Evolutionary conservation across 2,113 vertebrate genomes (phyloP).

Genomic region (Sula dactylatra): DNA sequence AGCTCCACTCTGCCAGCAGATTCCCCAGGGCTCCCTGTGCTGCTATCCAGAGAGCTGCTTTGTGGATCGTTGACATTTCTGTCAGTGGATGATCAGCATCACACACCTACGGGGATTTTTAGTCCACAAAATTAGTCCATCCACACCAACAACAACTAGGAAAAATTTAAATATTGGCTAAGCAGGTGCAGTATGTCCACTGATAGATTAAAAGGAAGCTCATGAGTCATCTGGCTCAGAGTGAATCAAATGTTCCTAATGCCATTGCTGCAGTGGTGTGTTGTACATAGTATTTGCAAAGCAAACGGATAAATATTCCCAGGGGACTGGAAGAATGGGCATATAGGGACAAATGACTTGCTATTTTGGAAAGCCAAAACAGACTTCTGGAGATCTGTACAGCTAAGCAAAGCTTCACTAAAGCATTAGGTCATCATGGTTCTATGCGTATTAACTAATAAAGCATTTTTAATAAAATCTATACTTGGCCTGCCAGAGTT

Average conservation of each 20-base stretch:
- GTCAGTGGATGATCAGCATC: not conserved
- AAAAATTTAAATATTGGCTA: not conserved
- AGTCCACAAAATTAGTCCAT: not conserved
- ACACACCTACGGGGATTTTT: not conserved
- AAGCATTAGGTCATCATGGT: not conserved
- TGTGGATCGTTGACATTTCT: not conserved
- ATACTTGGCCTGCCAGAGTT: not conserved
- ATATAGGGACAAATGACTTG: not conserved
- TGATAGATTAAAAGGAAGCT: not conserved
- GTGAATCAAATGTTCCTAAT: not conserved
- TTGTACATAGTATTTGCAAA: not conserved
- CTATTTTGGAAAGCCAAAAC: constrained; percentile 4
- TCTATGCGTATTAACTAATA: not conserved
- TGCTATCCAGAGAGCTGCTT: not conserved
- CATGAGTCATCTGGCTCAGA: not conserved
- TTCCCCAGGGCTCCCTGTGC: not conserved
- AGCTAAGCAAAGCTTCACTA: not conserved
- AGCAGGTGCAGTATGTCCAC: not conserved
- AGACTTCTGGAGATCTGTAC: not conserved
- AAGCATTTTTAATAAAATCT: not conserved
- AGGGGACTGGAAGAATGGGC: not conserved
- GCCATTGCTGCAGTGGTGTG: not conserved
- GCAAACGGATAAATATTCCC: not conserved
- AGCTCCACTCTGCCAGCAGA: not conserved
- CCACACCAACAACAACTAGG: not conserved